Percentiles rank a stretch among this genome's conserved stretches.
These are phyloP conservation scores for Troilus luridus DNA, from an alignment of 2,888 invertebrate genomes.

Conservation along the genomic window DNA sequence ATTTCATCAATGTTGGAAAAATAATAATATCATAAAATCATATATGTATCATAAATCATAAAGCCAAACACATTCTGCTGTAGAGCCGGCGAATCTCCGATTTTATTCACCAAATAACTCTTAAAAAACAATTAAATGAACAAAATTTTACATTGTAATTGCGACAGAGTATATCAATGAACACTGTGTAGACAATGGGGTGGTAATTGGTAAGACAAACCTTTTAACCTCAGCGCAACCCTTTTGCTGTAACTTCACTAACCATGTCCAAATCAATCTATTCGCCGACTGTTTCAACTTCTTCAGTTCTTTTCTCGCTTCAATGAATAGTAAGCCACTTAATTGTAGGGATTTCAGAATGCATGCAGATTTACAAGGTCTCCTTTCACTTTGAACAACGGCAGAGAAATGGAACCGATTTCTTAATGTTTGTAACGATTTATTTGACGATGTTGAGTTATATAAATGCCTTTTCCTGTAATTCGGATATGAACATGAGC, in stretches of 20 bases:
- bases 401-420: not conserved
- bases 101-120: too few relatives aligned
- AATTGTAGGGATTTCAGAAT: constrained; percentile 16
- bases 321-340: constrained; percentile 18
- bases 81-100: too few relatives aligned
- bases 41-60: too few relatives aligned
- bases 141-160: not conserved
- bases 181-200: not conserved
- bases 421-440: not conserved
- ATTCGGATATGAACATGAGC: not conserved
- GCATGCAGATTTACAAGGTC: constrained; percentile 40
- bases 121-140: too few relatives aligned
- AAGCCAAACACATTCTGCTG: too few relatives aligned
- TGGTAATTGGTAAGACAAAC: not conserved
- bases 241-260: not conserved
- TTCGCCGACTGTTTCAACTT: constrained; percentile 6
- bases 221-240: constrained; percentile 5
- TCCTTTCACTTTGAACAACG: not conserved
- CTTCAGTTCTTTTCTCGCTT: constrained; percentile 23
- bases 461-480: not conserved
- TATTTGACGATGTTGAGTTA: not conserved
- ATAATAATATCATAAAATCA: too few relatives aligned
- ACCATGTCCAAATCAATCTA: constrained; percentile 34
- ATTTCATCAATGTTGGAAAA: too few relatives aligned
- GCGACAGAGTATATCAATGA: not conserved